phyloP scores from a whole-genome alignment of 2,113 vertebrate species.

The Corythornis vintsioides region DNA sequence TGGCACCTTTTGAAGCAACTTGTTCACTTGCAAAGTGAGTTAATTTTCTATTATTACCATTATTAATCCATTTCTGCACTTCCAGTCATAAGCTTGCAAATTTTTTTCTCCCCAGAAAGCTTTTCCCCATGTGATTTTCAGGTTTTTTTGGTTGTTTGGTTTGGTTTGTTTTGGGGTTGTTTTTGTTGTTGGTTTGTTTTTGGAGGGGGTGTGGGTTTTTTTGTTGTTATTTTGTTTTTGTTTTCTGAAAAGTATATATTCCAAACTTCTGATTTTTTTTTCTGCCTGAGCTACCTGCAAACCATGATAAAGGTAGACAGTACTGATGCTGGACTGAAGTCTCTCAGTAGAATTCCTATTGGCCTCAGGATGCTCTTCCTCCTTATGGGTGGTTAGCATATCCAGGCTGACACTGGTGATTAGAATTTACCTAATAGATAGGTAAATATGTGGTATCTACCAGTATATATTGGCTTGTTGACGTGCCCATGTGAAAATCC shows the following conservation, averaged over 20 bases:
- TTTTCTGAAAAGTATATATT: background rate
- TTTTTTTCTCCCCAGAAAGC: background rate
- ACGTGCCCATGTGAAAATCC: background rate
- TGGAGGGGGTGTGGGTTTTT: no score
- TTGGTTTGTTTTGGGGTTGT: no score
- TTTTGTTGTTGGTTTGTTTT: no score
- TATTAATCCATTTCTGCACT: background rate
- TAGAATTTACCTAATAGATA: background rate
- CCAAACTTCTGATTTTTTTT: background rate
- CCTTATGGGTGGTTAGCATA: background rate
- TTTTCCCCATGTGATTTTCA: background rate
- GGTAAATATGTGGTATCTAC: background rate
- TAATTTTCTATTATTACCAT: background rate
- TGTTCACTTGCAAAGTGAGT: background rate
- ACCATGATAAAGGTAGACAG: background rate
- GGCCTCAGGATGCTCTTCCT: background rate
- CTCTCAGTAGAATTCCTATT: background rate
- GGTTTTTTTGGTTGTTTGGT: background rate
- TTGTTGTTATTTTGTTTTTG: background rate
- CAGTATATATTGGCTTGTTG: background rate
- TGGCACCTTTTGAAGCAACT: background rate
- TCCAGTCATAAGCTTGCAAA: background rate
- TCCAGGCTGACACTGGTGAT: background rate
- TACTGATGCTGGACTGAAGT: background rate
- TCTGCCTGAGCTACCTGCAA: background rate